Conservation (phyloP, 2,888 invertebrate genomes). For the Piscicola geometra region DNA sequence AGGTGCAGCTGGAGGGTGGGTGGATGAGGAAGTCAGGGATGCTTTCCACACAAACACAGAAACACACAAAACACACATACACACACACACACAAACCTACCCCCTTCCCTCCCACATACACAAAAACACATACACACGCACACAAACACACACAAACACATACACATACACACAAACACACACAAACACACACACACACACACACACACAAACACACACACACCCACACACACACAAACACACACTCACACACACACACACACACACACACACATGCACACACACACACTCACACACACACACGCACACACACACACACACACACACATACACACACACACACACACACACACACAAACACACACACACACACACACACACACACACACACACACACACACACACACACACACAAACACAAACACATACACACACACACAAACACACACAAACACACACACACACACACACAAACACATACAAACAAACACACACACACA, state of each 20-base stretch:
- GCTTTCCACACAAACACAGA: not conserved
- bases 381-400: slow-evolving; percentile 3
- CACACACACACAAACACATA: not conserved
- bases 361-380: not conserved
- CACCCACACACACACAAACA: no score
- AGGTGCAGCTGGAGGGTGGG: no score
- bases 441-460: slow-evolving; percentile 6
- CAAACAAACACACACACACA: no score
- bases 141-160: not conserved
- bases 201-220: not conserved
- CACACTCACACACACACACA: no score
- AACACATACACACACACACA: not conserved
- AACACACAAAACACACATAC: not conserved
- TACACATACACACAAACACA: not conserved
- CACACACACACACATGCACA: no score
- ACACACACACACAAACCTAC: not conserved
- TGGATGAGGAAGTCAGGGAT: no score
- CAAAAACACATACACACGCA: not conserved
- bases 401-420: not conserved
- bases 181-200: not conserved
- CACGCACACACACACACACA: not conserved
- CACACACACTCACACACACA: not conserved
- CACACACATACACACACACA: not conserved
- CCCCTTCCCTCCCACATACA: not conserved
- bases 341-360: not conserved